Percentiles rank a stretch among this genome's conserved stretches.
phyloP scores from a whole-genome alignment of 2,797 vertebrate species.

The Sebastiscus tertius region DNA sequence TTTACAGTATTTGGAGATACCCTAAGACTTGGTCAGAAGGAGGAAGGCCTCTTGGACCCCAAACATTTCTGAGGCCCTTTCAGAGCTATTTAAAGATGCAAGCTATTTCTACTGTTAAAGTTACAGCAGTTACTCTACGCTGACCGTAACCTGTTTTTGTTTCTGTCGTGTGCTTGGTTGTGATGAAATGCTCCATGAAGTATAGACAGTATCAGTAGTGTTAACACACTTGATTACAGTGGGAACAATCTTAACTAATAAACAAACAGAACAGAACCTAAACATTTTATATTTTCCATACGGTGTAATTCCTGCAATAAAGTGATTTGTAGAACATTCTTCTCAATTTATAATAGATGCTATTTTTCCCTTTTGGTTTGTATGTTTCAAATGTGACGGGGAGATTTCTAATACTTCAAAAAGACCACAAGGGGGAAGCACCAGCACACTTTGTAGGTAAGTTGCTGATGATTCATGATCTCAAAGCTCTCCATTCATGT shows the following conservation, averaged over 20 bases:
- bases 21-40: background rate
- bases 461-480: background rate
- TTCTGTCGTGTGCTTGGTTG: slow-evolving; percentile 21
- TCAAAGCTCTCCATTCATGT: background rate
- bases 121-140: slow-evolving; percentile 16
- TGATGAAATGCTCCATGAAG: slow-evolving; percentile 37
- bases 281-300: slow-evolving; percentile 61
- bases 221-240: slow-evolving; percentile 43
- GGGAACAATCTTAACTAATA: slow-evolving; percentile 42
- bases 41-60: background rate
- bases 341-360: background rate
- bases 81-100: slow-evolving; percentile 17
- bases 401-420: background rate
- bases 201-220: slow-evolving; percentile 39
- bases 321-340: slow-evolving; percentile 70
- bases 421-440: slow-evolving; percentile 58
- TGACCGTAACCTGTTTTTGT: slow-evolving; percentile 31
- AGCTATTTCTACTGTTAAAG: slow-evolving; percentile 1
- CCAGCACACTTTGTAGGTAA: background rate
- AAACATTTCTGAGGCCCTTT: background rate
- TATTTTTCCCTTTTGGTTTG: background rate
- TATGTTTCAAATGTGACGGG: background rate
- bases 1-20: slow-evolving; percentile 9
- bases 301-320: slow-evolving; percentile 80
- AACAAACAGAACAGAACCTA: slow-evolving; percentile 45